Evolutionary conservation across 1,140 invertebrate genomes (phyloP), one percentile per base, ranked within the genome.

Genomic region (Hydropsyche tenuis): DNA sequence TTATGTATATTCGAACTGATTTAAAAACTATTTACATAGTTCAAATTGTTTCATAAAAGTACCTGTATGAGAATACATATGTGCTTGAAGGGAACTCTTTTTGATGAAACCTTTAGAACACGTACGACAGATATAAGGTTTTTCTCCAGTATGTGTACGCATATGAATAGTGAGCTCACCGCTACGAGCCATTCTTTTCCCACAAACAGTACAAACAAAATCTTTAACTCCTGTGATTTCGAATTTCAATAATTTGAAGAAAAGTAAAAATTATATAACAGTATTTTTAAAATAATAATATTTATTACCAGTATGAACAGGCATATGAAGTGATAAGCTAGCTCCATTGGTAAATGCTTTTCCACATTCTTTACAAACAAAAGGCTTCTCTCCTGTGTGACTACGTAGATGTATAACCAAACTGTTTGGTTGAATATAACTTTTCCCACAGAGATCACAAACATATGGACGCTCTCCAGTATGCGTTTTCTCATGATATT

Each of bases 261-360:
- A 83, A 80, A 90, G 89, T 16, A 88, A 87, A 25, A 86, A 82
- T n/a, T n/a, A n/a, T 1, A 90, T 80, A 78, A 87, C 88, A 23
- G 63, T 63, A 42, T 78, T n/a, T n/a, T n/a, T n/a, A n/a, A n/a
- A n/a, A n/a, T 78, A 51, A 79, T 9, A 37, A 53, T 78, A 70
- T 20, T 78, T 16, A 78, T 14, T 79, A 75, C 76, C 76, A 23
- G 73, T 77, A 65, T 77, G 76, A 9, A 75, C 73, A 14, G 73
- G 76, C 76, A 75, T 75, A 46, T 77, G 76, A 1, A 77, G 45
- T 0, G 73, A 65, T 37, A 77, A 68, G 69, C 73, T 73, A 12
- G 73, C 73, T 23, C 73, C 63, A 65, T 75, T 77, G 22, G 76
- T 77, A 30, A 77, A 77, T 18, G 66, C 71, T 46, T 77, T 77